Evolutionary conservation across 2,888 invertebrate genomes (phyloP).

Genomic region (Leptogaster cylindrica): DNA sequence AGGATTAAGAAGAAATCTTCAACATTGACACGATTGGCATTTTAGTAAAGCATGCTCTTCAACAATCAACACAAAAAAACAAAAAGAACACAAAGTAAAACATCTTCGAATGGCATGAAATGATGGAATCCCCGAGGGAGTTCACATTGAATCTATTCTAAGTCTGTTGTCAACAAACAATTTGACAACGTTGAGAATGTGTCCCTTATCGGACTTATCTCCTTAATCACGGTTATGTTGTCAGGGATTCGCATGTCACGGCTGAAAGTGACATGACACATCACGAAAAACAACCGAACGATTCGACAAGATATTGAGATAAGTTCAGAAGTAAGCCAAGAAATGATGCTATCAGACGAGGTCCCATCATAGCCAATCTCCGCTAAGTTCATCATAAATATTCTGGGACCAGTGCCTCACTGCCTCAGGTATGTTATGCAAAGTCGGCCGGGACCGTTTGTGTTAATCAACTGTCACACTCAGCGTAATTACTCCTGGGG

Average conservation of each 20-base stretch:
- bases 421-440: constrained; percentile 17
- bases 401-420: not conserved
- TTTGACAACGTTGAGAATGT: too few species aligned
- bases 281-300: constrained; percentile 31
- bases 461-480: constrained; percentile 37
- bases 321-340: constrained; percentile 21
- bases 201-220: constrained; percentile 20
- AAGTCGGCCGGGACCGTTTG: constrained; percentile 32
- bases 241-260: constrained; percentile 34
- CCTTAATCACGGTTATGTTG: constrained; percentile 29
- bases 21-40: too few species aligned
- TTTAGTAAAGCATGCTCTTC: too few species aligned
- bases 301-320: constrained; percentile 21
- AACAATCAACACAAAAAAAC: too few species aligned
- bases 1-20: too few species aligned
- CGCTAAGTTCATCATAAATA: constrained; percentile 27
- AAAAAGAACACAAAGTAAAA: too few species aligned
- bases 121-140: too few species aligned
- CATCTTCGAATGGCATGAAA: too few species aligned
- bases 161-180: too few species aligned
- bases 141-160: too few species aligned
- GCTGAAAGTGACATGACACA: constrained; percentile 29
- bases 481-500: constrained; percentile 35
- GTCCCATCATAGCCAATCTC: constrained; percentile 29
- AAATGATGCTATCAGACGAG: constrained; percentile 21